phyloP scores from a whole-genome alignment of 1,140 invertebrate genomes.

The Musca vetustissima region DNA sequence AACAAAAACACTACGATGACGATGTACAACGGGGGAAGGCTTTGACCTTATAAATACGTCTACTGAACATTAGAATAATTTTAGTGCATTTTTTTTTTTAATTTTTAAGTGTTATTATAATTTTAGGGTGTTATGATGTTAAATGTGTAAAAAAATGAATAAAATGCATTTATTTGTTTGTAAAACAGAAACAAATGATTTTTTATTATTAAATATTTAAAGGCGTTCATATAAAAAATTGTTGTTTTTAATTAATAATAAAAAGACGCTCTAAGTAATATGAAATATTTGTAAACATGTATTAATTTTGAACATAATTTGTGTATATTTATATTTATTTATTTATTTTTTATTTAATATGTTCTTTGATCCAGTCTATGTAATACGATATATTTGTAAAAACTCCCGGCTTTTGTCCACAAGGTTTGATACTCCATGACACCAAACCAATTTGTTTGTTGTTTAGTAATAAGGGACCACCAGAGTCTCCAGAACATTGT shows the following conservation, averaged over 20 bases:
- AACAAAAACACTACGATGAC: background rate
- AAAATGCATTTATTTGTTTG: constrained; percentile 22
- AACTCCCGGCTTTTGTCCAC: constrained; percentile 56
- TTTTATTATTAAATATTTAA: no score
- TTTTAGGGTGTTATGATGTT: constrained; percentile 1
- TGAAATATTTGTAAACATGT: no score
- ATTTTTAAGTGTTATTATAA: background rate
- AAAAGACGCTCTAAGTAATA: no score
- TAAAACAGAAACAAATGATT: background rate
- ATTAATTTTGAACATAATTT: no score
- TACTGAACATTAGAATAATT: background rate
- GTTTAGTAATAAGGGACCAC: constrained; percentile 51
- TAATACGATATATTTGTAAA: constrained; percentile 58
- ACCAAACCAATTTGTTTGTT: constrained; percentile 55
- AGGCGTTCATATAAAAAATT: no score
- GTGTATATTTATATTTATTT: background rate
- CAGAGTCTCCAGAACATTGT: constrained; percentile 57
- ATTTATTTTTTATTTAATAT: background rate
- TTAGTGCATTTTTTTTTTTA: background rate
- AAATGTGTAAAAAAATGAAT: constrained; percentile 2
- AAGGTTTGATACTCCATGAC: constrained; percentile 57
- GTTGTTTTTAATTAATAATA: no score
- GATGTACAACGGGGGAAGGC: background rate
- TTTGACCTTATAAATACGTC: no score
- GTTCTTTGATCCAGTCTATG: constrained; percentile 53